Percentiles rank a stretch among this genome's conserved stretches.
Conservation (phyloP, 1,140 invertebrate species). For the Drosophila pseudoobscura region DNA sequence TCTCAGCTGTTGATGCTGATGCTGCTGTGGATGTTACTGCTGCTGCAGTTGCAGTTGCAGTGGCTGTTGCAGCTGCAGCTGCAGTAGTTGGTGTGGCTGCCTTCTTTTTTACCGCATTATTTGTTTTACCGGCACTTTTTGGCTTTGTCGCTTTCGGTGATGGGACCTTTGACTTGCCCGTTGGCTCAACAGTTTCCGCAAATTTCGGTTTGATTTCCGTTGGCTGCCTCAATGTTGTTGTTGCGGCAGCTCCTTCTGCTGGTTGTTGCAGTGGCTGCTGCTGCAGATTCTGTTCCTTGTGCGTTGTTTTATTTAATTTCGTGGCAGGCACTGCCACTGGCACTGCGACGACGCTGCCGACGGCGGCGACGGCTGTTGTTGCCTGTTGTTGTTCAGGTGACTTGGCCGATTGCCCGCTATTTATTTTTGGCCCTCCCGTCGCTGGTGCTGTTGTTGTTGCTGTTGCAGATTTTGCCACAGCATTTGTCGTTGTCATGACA, state of each 20-base stretch:
- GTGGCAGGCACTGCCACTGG: constrained; percentile 22
- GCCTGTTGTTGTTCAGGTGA: constrained; percentile 82
- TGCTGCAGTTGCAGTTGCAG: constrained; percentile 11
- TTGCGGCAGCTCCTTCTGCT: constrained; percentile 37
- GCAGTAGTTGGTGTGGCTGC: constrained; percentile 29
- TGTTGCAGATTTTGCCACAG: constrained; percentile 27
- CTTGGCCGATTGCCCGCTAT: constrained; percentile 80
- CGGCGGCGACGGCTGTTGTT: constrained; percentile 38
- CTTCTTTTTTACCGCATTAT: constrained; percentile 42
- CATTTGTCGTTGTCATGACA: constrained; percentile 37
- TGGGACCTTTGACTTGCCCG: constrained; percentile 70
- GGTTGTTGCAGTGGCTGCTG: constrained; percentile 40
- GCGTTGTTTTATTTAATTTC: constrained; percentile 77
- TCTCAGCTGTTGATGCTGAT: constrained; percentile 48
- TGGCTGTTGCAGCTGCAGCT: constrained; percentile 3
- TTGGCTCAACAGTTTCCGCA: constrained; percentile 55
- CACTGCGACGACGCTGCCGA: no score
- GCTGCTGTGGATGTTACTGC: constrained; percentile 16
- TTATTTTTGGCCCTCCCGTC: constrained; percentile 78
- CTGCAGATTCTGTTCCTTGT: constrained; percentile 65
- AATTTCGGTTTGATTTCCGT: constrained; percentile 79
- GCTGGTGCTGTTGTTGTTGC: constrained; percentile 37
- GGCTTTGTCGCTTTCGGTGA: constrained; percentile 61
- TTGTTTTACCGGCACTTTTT: constrained; percentile 67
- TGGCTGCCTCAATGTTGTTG: constrained; percentile 51